Percentiles rank a stretch among this genome's conserved stretches.
Conservation (phyloP, 1,140 invertebrate species). For the Eupeodes corollae region DNA sequence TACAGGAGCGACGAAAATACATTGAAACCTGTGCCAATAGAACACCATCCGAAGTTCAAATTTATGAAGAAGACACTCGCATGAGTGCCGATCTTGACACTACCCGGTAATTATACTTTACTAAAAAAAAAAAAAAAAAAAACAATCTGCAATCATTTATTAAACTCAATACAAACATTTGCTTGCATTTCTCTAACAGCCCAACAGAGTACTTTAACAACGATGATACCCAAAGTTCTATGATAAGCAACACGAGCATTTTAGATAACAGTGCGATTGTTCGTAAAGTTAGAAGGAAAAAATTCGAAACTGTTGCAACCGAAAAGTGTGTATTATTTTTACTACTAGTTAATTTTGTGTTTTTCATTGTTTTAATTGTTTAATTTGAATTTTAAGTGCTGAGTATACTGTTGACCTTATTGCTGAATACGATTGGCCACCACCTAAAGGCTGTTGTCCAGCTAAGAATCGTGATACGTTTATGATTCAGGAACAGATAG, state of each 20-base stretch:
- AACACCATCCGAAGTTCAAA: conserved; percentile 37
- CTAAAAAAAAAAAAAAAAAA: no score
- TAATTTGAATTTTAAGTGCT: conserved; percentile 28
- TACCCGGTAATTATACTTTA: conserved; percentile 24
- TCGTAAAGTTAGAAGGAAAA: conserved; percentile 52
- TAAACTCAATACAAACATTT: conserved; percentile 13
- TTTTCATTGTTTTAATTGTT: conserved; percentile 1
- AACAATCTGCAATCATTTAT: conserved; percentile 39
- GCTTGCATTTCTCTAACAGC: conserved; percentile 16
- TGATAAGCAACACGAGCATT: conserved; percentile 46
- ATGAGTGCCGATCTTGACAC: conserved; percentile 67
- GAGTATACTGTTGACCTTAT: conserved; percentile 75
- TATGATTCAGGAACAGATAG: conserved; percentile 79
- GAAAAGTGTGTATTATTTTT: conserved; percentile 39
- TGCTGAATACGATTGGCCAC: conserved; percentile 90
- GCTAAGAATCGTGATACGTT: conserved; percentile 56
- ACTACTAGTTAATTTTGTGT: not conserved
- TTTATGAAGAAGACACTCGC: conserved; percentile 74
- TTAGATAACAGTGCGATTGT: conserved; percentile 23
- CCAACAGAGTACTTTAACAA: conserved; percentile 47
- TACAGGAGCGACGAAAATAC: not conserved
- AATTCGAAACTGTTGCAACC: conserved; percentile 62
- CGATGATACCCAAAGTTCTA: conserved; percentile 68
- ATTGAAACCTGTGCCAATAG: not conserved
- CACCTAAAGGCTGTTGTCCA: conserved; percentile 45